Evolutionary conservation across 2,113 vertebrate genomes (phyloP).

Genomic region (Percopsis transmontana): DNA sequence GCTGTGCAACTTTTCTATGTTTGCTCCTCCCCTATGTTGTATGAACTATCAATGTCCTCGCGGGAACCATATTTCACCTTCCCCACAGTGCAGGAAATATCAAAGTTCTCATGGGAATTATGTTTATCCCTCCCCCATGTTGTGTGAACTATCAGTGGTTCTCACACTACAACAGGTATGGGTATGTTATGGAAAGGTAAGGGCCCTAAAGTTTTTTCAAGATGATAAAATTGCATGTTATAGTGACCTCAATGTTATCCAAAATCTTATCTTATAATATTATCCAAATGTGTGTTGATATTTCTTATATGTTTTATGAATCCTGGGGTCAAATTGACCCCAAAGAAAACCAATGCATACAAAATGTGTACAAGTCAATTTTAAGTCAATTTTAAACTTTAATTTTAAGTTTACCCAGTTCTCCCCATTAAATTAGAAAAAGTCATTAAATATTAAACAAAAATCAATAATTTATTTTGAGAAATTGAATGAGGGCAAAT

Average conservation of each 20-base stretch:
- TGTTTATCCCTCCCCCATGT: no score
- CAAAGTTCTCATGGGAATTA: no score
- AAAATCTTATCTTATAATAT: background rate
- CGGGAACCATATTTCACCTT: no score
- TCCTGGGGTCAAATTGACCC: background rate
- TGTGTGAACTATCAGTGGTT: background rate
- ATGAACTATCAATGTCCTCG: no score
- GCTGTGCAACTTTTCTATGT: background rate
- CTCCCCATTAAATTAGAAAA: no score
- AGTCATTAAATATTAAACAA: no score
- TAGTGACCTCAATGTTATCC: constrained; percentile 2
- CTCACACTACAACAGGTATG: background rate
- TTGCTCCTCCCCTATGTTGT: background rate
- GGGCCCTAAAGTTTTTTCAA: constrained; percentile 2
- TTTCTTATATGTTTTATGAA: background rate
- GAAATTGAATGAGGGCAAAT: no score
- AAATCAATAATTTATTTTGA: no score
- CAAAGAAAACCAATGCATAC: background rate
- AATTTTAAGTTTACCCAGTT: no score
- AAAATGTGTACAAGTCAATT: background rate
- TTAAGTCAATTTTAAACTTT: constrained; percentile 24
- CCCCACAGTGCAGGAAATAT: no score
- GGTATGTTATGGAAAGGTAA: background rate
- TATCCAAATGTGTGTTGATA: background rate
- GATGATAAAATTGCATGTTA: background rate